Conservation (phyloP, 2,797 vertebrate species). For the Lerista edwardsae region DNA sequence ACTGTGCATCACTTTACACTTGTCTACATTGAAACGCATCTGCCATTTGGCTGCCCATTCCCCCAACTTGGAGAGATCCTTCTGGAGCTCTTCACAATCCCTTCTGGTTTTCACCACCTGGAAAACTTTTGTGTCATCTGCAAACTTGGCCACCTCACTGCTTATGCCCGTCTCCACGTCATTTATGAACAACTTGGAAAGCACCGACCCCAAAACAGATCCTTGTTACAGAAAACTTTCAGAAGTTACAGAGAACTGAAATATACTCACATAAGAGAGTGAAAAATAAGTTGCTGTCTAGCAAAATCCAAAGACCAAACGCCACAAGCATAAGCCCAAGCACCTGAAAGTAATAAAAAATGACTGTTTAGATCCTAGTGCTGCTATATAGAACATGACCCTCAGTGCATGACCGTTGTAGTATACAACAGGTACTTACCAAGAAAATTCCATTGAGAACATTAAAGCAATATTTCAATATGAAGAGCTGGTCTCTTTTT, state of each 20-base stretch:
- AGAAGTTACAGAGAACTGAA: constrained; percentile 6
- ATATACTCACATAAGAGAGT: constrained; percentile 45
- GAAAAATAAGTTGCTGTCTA: constrained; percentile 54
- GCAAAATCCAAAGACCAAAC: constrained; percentile 60
- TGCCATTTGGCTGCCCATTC: no score
- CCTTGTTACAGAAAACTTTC: no score
- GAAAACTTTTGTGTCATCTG: no score
- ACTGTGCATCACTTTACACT: no score
- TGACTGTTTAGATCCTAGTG: constrained; percentile 21
- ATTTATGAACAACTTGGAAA: no score
- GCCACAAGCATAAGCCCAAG: constrained; percentile 48
- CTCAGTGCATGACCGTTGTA: not conserved
- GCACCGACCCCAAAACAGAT: no score
- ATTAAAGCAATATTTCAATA: constrained; percentile 59
- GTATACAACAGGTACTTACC: constrained; percentile 39
- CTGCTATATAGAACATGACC: not conserved
- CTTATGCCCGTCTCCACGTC: no score
- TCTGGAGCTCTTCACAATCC: no score
- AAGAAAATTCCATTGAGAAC: constrained; percentile 56
- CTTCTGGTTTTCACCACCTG: no score
- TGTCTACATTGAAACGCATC: no score
- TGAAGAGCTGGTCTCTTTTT: constrained; percentile 38
- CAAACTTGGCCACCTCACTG: no score
- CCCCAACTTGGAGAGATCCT: no score
- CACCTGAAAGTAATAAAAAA: constrained; percentile 22